phyloP scores from a whole-genome alignment of 2,113 vertebrate genomes.

The Lophius piscatorius region DNA sequence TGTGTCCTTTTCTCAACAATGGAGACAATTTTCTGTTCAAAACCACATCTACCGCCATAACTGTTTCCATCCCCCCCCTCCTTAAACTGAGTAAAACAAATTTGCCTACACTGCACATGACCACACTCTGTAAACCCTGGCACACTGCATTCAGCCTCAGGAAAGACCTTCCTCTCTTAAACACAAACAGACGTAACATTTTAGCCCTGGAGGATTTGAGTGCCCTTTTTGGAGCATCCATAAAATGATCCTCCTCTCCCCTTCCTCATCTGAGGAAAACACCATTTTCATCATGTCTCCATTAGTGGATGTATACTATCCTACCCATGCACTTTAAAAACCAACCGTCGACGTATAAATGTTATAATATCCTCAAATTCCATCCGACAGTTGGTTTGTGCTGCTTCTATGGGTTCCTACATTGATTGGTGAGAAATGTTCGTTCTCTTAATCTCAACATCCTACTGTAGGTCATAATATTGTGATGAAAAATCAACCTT shows the following conservation, averaged over 20 bases:
- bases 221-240: neutral
- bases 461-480: no score
- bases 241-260: no score
- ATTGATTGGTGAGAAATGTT: slow-evolving; percentile 6
- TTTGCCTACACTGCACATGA: neutral
- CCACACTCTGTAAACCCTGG: neutral
- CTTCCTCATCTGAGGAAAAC: no score
- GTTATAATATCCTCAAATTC: no score
- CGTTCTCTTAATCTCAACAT: slow-evolving; percentile 13
- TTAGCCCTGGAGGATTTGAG: neutral
- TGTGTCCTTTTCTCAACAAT: slow-evolving; percentile 9
- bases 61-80: slow-evolving; percentile 8
- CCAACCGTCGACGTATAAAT: no score
- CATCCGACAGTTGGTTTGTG: no score
- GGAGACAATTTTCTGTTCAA: slow-evolving; percentile 46
- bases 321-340: no score
- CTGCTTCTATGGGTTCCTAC: slow-evolving; percentile 1
- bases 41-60: slow-evolving; percentile 3
- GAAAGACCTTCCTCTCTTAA: slow-evolving; percentile 9
- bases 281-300: no score
- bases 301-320: no score
- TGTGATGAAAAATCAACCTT: no score
- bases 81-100: neutral
- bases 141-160: neutral
- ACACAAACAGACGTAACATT: slow-evolving; percentile 14